Evolutionary conservation across 2,113 vertebrate genomes (phyloP).

Genomic region (Polyodon spathula): DNA sequence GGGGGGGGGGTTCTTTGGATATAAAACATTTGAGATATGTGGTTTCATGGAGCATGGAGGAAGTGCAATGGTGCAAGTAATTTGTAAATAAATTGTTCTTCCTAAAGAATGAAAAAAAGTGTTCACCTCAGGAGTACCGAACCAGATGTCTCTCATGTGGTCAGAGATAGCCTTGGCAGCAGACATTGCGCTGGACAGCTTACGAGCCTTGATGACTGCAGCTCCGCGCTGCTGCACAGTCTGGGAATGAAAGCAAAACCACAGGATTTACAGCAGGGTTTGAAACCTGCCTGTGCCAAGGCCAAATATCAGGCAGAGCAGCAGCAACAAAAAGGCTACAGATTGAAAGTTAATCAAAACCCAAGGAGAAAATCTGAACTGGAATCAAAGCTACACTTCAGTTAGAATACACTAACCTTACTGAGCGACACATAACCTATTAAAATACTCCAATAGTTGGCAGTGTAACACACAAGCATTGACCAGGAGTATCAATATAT

Average conservation of each 20-base stretch:
- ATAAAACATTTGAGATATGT: too few species aligned
- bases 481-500: too few species aligned
- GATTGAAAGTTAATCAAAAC: background rate
- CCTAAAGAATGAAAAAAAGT: too few species aligned
- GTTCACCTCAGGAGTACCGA: constrained; percentile 78
- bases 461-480: too few species aligned
- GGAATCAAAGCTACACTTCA: background rate
- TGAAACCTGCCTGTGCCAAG: background rate
- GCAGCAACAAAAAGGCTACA: background rate
- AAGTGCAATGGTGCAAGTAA: too few species aligned
- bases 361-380: background rate
- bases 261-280: background rate
- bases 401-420: too few species aligned
- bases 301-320: background rate
- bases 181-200: constrained; percentile 95
- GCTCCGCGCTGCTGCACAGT: constrained; percentile 89
- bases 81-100: too few species aligned
- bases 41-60: too few species aligned
- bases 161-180: constrained; percentile 95
- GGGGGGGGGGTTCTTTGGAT: too few species aligned
- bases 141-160: constrained; percentile 90
- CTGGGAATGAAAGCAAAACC: constrained; percentile 41
- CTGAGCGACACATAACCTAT: too few species aligned
- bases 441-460: too few species aligned
- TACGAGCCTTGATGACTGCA: constrained; percentile 88